Evolutionary conservation across 2,797 vertebrate species (phyloP).

Genomic region (Scleropages formosus): DNA sequence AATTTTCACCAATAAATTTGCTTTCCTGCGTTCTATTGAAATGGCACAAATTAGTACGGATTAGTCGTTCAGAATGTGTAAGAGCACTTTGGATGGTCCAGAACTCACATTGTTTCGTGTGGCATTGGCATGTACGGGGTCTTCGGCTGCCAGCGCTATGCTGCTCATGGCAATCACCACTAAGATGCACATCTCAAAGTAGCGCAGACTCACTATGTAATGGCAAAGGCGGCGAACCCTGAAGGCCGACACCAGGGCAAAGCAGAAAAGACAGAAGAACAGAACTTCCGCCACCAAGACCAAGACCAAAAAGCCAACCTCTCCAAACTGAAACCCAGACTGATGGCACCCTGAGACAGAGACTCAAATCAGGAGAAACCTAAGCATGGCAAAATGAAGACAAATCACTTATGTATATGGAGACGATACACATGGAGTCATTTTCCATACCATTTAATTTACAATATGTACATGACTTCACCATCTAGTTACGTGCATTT

Average conservation of each 20-base stretch:
- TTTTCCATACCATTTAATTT: too few relatives aligned
- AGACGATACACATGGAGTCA: too few relatives aligned
- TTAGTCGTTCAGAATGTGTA: not conserved
- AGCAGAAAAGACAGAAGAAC: not conserved
- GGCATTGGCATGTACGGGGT: conserved; percentile 85
- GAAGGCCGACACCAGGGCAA: conserved; percentile 10
- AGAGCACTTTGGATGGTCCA: not conserved
- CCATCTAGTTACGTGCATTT: too few relatives aligned
- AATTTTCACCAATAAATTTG: not conserved
- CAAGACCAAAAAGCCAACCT: conserved; percentile 11
- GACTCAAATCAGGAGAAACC: too few relatives aligned
- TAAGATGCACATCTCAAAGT: conserved; percentile 96
- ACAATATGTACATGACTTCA: too few relatives aligned
- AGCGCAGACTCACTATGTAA: conserved; percentile 88
- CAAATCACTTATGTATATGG: too few relatives aligned
- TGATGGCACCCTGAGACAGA: too few relatives aligned
- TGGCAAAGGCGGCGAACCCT: conserved; percentile 90
- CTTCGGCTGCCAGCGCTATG: conserved; percentile 91
- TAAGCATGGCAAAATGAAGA: too few relatives aligned
- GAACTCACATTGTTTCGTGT: conserved; percentile 85
- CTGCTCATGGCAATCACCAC: conserved; percentile 94
- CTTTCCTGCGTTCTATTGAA: not conserved
- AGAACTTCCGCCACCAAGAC: not conserved
- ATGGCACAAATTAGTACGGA: not conserved
- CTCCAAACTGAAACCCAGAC: too few relatives aligned